These are phyloP conservation scores for Echiichthys vipera DNA, from an alignment of 2,797 vertebrate genomes.

Conservation along the genomic window DNA sequence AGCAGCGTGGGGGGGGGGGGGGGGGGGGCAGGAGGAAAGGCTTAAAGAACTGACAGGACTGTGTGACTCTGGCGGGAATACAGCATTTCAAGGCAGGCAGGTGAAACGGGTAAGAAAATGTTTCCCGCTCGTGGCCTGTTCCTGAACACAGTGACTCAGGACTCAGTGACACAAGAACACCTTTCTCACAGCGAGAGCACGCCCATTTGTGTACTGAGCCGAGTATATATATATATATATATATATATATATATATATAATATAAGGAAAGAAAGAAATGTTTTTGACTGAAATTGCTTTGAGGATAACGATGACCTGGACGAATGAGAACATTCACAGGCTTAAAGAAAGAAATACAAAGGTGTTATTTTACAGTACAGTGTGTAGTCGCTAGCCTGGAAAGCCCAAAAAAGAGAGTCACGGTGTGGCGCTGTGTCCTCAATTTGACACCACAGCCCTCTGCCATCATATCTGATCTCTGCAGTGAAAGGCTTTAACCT, in stretches of 20 bases:
- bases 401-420: not conserved
- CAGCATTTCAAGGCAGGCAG: constrained; percentile 54
- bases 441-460: constrained; percentile 20
- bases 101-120: constrained; percentile 55
- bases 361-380: constrained; percentile 3
- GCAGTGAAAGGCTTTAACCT: constrained; percentile 49
- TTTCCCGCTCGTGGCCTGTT: constrained; percentile 40
- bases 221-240: not conserved
- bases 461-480: constrained; percentile 33
- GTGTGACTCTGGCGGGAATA: constrained; percentile 57
- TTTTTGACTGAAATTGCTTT: no score
- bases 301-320: no score
- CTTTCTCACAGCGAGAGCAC: constrained; percentile 11
- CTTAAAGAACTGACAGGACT: constrained; percentile 52
- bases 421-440: constrained; percentile 28
- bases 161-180: constrained; percentile 45
- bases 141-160: constrained; percentile 39
- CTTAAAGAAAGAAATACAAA: not conserved
- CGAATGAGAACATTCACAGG: no score
- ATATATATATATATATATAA: no score
- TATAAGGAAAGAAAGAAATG: no score
- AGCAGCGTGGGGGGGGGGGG: not conserved
- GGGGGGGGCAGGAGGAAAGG: constrained; percentile 16
- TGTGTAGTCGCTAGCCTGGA: not conserved
- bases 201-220: constrained; percentile 33